phyloP scores from a whole-genome alignment of 2,888 invertebrate species.

The Cosmopolites sordidus region DNA sequence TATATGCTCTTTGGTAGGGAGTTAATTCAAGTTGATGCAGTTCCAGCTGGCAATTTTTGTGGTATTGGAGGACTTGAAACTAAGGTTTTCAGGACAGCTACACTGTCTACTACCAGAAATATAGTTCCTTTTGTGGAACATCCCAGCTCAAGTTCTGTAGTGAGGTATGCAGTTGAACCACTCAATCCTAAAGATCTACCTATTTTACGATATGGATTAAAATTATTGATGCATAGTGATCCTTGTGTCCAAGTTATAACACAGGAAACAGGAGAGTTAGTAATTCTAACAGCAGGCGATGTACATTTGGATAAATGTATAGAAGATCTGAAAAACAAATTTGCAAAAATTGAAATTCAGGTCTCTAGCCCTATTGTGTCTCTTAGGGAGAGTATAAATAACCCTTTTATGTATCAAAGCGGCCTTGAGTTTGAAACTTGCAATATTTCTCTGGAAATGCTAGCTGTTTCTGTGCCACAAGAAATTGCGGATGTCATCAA shows the following conservation, averaged over 20 bases:
- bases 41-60: constrained; percentile 87
- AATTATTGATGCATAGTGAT: constrained; percentile 88
- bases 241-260: constrained; percentile 86
- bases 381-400: constrained; percentile 88
- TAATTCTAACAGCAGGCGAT: constrained; percentile 93
- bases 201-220: constrained; percentile 69
- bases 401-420: constrained; percentile 68
- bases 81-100: constrained; percentile 83
- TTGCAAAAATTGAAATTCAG: constrained; percentile 80
- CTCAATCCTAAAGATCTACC: constrained; percentile 73
- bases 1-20: constrained; percentile 94
- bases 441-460: constrained; percentile 57
- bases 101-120: constrained; percentile 72
- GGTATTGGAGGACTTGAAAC: constrained; percentile 84
- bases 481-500: constrained; percentile 68
- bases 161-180: constrained; percentile 92
- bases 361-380: constrained; percentile 96
- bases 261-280: constrained; percentile 93
- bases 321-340: constrained; percentile 78
- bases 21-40: constrained; percentile 70
- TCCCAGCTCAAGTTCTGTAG: constrained; percentile 74
- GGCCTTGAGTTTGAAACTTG: constrained; percentile 34
- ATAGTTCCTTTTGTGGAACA: constrained; percentile 88
- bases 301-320: constrained; percentile 95
- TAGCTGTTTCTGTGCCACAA: constrained; percentile 73